Percentiles rank a stretch among this genome's conserved stretches.
Conservation (phyloP, 2,797 vertebrate species). For the Discoglossus pictus region DNA sequence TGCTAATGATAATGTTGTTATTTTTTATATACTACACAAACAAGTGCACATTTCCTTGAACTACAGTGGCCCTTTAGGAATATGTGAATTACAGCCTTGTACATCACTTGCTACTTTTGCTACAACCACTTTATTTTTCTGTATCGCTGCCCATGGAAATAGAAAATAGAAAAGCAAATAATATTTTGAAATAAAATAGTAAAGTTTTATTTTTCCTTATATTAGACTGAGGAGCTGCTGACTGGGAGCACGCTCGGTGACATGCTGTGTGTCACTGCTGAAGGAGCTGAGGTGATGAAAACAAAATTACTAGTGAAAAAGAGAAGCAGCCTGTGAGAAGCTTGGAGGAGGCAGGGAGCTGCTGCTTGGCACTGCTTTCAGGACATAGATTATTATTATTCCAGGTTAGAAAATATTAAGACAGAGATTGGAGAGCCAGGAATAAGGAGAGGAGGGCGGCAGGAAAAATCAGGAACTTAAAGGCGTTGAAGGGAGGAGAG, state of each 20-base stretch:
- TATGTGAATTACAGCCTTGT: too few relatives aligned
- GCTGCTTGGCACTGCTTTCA: conserved; percentile 32
- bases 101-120: too few relatives aligned
- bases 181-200: too few relatives aligned
- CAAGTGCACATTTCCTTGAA: too few relatives aligned
- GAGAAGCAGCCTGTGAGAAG: conserved; percentile 12
- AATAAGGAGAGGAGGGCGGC: conserved; percentile 19
- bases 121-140: too few relatives aligned
- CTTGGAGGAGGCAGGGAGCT: conserved; percentile 15
- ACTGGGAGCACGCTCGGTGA: background rate
- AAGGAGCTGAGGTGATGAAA: conserved; percentile 35
- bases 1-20: too few relatives aligned
- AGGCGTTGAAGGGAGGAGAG: conserved; percentile 34
- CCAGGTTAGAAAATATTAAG: conserved; percentile 19
- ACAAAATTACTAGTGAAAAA: conserved; percentile 30
- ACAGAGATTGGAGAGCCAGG: conserved; percentile 24
- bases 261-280: conserved; percentile 2
- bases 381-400: conserved; percentile 20
- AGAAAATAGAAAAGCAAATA: too few relatives aligned
- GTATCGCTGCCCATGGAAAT: too few relatives aligned
- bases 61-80: too few relatives aligned
- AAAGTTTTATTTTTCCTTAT: too few relatives aligned
- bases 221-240: too few relatives aligned
- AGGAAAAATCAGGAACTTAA: conserved; percentile 26
- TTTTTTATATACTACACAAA: too few relatives aligned